Percentiles rank a stretch among this genome's conserved stretches.
phyloP scores from a whole-genome alignment of 2,888 invertebrate genomes.

The Parasteatoda lunata region DNA sequence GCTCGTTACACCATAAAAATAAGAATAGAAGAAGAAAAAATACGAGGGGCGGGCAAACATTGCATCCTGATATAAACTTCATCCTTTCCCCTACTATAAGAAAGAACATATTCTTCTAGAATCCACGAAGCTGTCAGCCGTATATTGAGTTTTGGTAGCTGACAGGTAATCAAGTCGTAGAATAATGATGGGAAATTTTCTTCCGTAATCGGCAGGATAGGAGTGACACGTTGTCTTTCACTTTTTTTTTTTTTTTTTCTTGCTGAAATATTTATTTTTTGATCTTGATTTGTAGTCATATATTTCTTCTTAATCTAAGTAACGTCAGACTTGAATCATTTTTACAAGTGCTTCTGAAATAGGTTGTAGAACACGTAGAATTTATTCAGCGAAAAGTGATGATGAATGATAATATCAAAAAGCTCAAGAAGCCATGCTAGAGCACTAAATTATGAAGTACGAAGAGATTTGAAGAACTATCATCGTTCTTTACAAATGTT shows the following conservation, averaged over 20 bases:
- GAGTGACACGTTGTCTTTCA: conserved; percentile 24
- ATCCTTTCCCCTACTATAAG: neutral
- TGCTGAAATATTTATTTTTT: neutral
- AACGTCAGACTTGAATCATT: too few relatives aligned
- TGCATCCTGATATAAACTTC: neutral
- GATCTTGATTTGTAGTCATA: neutral
- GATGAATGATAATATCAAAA: too few relatives aligned
- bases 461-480: too few relatives aligned
- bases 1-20: conserved; percentile 12
- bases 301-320: too few relatives aligned
- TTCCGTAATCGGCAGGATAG: conserved; percentile 36
- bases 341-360: too few relatives aligned
- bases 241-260: conserved; percentile 24
- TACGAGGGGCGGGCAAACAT: neutral
- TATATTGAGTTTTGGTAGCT: conserved; percentile 52
- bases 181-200: conserved; percentile 65
- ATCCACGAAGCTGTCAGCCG: conserved; percentile 30
- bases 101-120: conserved; percentile 45
- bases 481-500: too few relatives aligned
- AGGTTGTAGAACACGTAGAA: too few relatives aligned
- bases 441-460: too few relatives aligned
- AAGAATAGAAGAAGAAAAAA: conserved; percentile 4
- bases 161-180: conserved; percentile 54
- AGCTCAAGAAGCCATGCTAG: too few relatives aligned
- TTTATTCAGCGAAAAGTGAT: too few relatives aligned